Base-by-base conservation (phyloP, 2,113 vertebrate species). In the Myiopsitta monachus region DNA sequence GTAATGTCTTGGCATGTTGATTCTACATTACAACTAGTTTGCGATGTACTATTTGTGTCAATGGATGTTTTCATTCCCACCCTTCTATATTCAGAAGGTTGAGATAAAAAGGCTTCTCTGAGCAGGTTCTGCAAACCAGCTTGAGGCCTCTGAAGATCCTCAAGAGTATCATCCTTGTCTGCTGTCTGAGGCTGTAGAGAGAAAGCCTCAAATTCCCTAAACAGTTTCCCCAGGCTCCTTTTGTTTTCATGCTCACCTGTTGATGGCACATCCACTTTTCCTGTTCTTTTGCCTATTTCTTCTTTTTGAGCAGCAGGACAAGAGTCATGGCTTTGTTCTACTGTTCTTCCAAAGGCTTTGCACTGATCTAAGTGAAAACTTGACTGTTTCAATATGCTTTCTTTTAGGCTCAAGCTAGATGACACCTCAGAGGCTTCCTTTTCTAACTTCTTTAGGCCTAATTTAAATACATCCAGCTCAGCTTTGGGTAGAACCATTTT, bases 401-500 rank as follows among this genome's bases (percentile, higher is more conserved):
- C 80, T 64, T 95, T 54, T 59, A 41, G 11, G 9, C 83, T 91
- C 83, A 86, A 92, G 33, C 39, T 85, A 47, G 55, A 47, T 46
- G 72, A 63, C 7, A 30, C 62, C 90, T 93, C 91, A 55, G 57
- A 74, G 15, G 76, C 68, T 96, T 97, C 97, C 68, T 94, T 95
- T 49, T 93, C 74, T 76, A 97, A 70, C 33, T 94, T 97, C 67
- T 96, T 95, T 81, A 98, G 68, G 62, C 54, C 73, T 46, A 61
- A 59, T 69, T 63, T 93, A 76, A 97, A 96, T 70, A 77, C 6
- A 68, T 62, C 39, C 66, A 51, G n/a, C 14, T 93, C 93, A 93
- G 77, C 82, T 89, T 95, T 96, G 66, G 91, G 90, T n/a, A 88
- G 87, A 87, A 83, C 41, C 63, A 94, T 69, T 75, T 95, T 93